A percentile compares a stretch with the other conserved stretches of the same genome.
These are phyloP conservation scores for Pachyramphus minor DNA, from an alignment of 2,113 vertebrate genomes.

Conservation along the genomic window DNA sequence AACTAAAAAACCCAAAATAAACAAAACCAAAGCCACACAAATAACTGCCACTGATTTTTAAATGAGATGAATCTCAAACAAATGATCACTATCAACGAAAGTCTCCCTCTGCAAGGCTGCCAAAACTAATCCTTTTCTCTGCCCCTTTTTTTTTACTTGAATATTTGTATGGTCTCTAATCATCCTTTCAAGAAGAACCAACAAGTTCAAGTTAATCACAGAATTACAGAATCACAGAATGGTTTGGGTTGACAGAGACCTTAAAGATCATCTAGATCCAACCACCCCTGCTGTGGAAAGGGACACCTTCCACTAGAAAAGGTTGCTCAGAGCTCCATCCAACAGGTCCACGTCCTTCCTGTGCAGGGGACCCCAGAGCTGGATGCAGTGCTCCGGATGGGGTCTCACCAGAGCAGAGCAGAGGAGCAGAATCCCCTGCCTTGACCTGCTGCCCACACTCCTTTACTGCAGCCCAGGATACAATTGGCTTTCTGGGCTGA, in stretches of 20 bases:
- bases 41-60: neutral
- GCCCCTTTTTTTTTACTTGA: neutral
- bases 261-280: neutral
- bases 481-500: neutral
- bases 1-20: neutral
- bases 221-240: neutral
- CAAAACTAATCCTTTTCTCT: neutral
- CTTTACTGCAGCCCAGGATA: neutral
- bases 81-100: neutral
- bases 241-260: neutral
- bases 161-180: neutral
- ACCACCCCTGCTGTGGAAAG: accelerated
- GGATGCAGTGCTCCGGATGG: neutral
- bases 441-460: neutral
- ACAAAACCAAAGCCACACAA: accelerated
- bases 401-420: neutral
- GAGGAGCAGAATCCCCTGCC: neutral
- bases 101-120: neutral
- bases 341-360: neutral
- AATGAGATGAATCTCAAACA: neutral
- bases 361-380: neutral
- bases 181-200: neutral
- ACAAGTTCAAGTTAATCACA: neutral
- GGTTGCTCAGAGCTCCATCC: neutral
- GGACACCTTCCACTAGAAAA: neutral